Evolutionary conservation across 2,797 vertebrate species (phyloP), one percentile per base, ranked within the genome.

Genomic region (Alosa sapidissima): DNA sequence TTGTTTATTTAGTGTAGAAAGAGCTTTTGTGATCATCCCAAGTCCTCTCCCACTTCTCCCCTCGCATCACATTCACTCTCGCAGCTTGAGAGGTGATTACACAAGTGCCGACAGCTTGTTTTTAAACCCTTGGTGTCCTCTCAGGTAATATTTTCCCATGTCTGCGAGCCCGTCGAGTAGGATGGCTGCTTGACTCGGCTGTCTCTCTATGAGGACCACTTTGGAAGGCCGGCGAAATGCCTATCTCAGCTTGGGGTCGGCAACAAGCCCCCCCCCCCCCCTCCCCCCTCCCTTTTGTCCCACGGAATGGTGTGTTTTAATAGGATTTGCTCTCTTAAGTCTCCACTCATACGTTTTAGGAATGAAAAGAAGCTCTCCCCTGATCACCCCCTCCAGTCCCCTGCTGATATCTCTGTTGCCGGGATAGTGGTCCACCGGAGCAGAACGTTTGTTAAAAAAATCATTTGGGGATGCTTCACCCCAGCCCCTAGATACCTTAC

Each of bases 381-480:
- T 45, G 28, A 78, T 47, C 36, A 4, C 68, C 36, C 33, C 72
- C 91, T 81, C 81, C 13, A 84, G 87, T 88, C 87, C 91, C 92
- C 88, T 55, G 88, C 90, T 94, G 94, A 95, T 94, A 93, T 93
- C 93, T 95, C 90, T 93, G 93, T 95, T 93, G 93, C 94, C 93
- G 93, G 91, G 94, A 92, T 89, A 93, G 90, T 85, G 89, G 89
- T 90, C 91, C 91, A 90, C 88, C 87, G 90, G 89, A 93, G 89
- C 87, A 92, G 88, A 91, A 89, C 87, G 91, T 45, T 91, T 89
- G 91, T 88, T 89, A 86, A 87, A 90, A 90, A 93, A 92, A 93
- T 85, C 60, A 91, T 91, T 92, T 94, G 91, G 91, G 93, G 92
- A 47, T 47, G 41, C 72, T 21, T 41, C 4, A 75, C 13, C 68